phyloP scores from a whole-genome alignment of 2,888 invertebrate genomes.

The Drosophila cyrtoloma region DNA sequence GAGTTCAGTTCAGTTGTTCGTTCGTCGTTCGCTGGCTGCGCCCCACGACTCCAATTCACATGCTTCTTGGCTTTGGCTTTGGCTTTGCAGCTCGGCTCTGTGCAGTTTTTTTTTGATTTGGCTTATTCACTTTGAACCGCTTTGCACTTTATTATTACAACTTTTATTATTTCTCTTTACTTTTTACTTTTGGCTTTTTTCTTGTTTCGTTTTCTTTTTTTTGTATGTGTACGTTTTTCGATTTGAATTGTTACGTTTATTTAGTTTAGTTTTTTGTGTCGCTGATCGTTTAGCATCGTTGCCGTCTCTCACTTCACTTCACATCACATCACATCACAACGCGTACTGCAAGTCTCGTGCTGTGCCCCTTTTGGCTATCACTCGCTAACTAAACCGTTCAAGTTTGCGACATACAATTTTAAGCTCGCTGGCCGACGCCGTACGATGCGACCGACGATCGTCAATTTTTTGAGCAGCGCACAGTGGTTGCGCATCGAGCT shows the following conservation, averaged over 20 bases:
- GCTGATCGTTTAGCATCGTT: constrained; percentile 36
- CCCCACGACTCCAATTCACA: constrained; percentile 35
- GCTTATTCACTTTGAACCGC: constrained; percentile 47
- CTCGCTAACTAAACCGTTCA: constrained; percentile 59
- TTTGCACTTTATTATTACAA: constrained; percentile 47
- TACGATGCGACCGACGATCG: constrained; percentile 39
- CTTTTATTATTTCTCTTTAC: constrained; percentile 16
- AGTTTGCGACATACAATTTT: constrained; percentile 61
- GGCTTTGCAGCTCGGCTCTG: constrained; percentile 11
- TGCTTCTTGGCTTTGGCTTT: constrained; percentile 35
- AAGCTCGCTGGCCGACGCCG: constrained; percentile 47
- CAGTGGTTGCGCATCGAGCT: constrained; percentile 36
- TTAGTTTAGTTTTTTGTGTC: constrained; percentile 19
- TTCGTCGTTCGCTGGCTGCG: constrained; percentile 19
- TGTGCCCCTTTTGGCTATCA: constrained; percentile 68
- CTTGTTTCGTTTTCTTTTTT: constrained; percentile 13
- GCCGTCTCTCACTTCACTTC: constrained; percentile 33
- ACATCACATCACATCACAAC: constrained; percentile 41
- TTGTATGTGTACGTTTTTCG: neutral
- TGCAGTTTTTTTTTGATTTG: constrained; percentile 27
- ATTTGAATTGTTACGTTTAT: constrained; percentile 50
- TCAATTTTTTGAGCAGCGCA: constrained; percentile 43
- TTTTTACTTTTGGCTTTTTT: constrained; percentile 15
- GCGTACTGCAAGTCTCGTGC: constrained; percentile 36
- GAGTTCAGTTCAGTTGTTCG: neutral